Evolutionary conservation across 2,113 vertebrate species (phyloP).

Genomic region (Sarotherodon lohbergeri): DNA sequence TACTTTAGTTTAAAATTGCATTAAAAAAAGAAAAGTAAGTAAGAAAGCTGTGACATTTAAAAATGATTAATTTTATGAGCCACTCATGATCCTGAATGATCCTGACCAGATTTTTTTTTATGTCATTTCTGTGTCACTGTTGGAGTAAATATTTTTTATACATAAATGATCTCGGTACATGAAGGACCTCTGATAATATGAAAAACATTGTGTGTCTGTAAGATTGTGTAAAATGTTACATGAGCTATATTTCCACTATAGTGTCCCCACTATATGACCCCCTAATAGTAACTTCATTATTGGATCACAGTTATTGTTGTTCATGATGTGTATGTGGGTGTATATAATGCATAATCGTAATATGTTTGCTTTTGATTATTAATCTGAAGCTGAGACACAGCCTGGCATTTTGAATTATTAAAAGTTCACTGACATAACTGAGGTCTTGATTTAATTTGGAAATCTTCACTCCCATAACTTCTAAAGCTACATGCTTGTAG

Average conservation of each 20-base stretch:
- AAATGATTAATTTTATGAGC: background rate
- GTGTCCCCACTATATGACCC: background rate
- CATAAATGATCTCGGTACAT: background rate
- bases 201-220: background rate
- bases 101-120: background rate
- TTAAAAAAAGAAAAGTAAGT: background rate
- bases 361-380: background rate
- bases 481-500: background rate
- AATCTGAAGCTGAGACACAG: background rate
- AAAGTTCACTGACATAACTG: background rate
- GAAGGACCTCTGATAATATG: background rate
- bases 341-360: background rate
- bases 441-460: background rate
- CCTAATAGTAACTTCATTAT: background rate
- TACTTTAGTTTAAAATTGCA: background rate
- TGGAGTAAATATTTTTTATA: background rate
- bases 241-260: background rate
- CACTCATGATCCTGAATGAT: background rate
- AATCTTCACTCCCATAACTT: background rate
- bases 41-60: background rate
- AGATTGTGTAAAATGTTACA: background rate
- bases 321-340: background rate
- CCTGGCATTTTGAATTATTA: background rate
- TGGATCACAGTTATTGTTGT: background rate
- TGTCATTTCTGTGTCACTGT: background rate